These are phyloP conservation scores for Leptogaster cylindrica DNA, from an alignment of 2,888 invertebrate genomes.

Conservation along the genomic window DNA sequence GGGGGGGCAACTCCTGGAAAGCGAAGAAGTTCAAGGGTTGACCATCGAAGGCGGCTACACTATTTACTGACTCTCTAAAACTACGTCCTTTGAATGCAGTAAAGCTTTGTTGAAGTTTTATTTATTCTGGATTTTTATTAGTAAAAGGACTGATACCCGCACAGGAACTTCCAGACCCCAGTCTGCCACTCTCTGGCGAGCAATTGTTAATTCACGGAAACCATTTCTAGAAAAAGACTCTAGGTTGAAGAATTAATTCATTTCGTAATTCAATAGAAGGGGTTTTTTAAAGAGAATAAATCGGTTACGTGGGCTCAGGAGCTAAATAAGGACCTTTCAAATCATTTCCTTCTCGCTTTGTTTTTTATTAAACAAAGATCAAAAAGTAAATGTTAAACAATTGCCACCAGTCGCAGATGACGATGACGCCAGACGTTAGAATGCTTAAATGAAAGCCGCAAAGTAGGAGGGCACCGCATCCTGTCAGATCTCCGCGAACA, in stretches of 20 bases:
- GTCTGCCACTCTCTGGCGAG: too few species aligned
- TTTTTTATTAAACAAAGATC: too few species aligned
- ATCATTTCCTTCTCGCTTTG: too few species aligned
- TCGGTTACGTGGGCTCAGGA: background rate
- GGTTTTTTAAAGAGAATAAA: background rate
- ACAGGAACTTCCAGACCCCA: slow-evolving; percentile 15
- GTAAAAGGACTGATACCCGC: slow-evolving; percentile 3
- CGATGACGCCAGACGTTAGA: too few species aligned
- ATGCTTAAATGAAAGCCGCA: too few species aligned
- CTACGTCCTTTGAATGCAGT: background rate
- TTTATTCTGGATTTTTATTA: slow-evolving; percentile 19
- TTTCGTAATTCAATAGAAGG: background rate
- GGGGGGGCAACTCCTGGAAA: too few species aligned
- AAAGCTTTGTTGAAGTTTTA: slow-evolving; percentile 2
- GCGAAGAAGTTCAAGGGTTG: background rate
- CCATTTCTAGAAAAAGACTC: background rate
- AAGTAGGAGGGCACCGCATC: too few species aligned
- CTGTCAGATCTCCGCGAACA: too few species aligned
- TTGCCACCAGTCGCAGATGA: too few species aligned
- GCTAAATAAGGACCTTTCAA: too few species aligned
- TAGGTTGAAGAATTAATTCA: slow-evolving; percentile 22
- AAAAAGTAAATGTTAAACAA: too few species aligned
- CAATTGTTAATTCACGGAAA: too few species aligned
- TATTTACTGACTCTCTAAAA: slow-evolving; percentile 6
- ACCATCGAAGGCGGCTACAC: slow-evolving; percentile 4